Conservation (phyloP, 2,797 vertebrate species). For the Leptodactylus fallax region DNA sequence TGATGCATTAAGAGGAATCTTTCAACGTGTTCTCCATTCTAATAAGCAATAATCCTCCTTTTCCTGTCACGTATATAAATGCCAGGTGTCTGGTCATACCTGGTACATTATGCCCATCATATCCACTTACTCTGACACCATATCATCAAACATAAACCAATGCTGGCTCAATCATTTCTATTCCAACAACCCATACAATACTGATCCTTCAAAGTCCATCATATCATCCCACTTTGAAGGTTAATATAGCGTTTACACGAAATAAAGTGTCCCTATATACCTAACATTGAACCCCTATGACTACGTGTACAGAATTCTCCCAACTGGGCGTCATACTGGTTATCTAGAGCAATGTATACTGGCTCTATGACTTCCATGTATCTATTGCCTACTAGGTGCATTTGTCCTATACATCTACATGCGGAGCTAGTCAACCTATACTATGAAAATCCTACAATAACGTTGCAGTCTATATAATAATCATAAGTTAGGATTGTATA, state of each 20-base stretch:
- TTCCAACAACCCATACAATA: not conserved
- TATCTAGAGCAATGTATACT: too few species aligned
- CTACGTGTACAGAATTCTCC: not conserved
- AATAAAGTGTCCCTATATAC: too few species aligned
- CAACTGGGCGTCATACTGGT: not conserved
- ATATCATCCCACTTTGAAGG: too few species aligned
- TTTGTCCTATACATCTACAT: not conserved
- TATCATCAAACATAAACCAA: not conserved
- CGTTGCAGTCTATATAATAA: too few species aligned
- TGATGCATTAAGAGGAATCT: constrained; percentile 26
- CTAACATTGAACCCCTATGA: too few species aligned
- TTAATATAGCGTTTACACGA: too few species aligned
- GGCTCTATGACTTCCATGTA: too few species aligned
- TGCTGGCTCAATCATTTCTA: constrained; percentile 10
- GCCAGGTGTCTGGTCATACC: constrained; percentile 7
- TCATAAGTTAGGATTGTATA: not conserved
- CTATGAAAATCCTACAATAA: not conserved
- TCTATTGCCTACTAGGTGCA: not conserved
- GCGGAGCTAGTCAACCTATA: not conserved
- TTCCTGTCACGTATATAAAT: not conserved
- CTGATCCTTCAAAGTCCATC: not conserved
- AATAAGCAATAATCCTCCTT: not conserved
- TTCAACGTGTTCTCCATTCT: constrained; percentile 30
- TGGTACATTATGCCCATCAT: not conserved
- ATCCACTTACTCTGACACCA: not conserved